Evolutionary conservation across 1,140 invertebrate genomes (phyloP).

Genomic region (Linepithema humile): DNA sequence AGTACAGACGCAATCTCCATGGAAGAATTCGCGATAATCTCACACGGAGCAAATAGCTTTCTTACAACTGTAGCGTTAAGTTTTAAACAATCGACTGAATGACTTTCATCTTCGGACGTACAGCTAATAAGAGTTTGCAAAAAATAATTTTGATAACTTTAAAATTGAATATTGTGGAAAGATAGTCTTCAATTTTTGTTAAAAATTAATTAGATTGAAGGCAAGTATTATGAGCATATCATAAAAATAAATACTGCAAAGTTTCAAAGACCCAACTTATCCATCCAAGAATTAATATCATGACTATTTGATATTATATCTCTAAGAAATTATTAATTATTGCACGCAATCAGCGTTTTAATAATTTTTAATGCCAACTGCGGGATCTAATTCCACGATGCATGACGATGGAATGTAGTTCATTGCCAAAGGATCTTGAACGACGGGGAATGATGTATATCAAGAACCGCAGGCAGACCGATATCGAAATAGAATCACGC

Average conservation of each 20-base stretch:
- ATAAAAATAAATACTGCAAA: background rate
- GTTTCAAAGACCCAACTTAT: background rate
- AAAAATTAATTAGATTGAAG: background rate
- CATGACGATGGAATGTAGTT: conserved; percentile 42
- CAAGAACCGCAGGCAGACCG: conserved; percentile 63
- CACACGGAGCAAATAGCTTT: background rate
- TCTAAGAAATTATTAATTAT: background rate
- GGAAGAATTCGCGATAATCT: conserved; percentile 45
- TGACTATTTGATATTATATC: background rate
- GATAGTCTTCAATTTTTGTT: background rate
- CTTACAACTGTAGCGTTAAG: background rate
- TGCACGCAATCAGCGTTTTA: background rate
- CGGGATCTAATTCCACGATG: conserved; percentile 51
- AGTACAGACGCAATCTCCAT: conserved; percentile 14
- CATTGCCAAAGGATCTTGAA: conserved; percentile 40
- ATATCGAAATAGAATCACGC: conserved; percentile 78
- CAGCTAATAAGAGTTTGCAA: background rate
- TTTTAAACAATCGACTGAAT: background rate
- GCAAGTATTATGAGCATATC: background rate
- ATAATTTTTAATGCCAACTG: conserved; percentile 21
- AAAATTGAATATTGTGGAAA: background rate
- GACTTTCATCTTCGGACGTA: too few species aligned
- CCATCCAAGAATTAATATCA: background rate
- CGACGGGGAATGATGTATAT: conserved; percentile 38
- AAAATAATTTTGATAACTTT: background rate